Conservation (phyloP, 2,113 vertebrate species). For the Stegostoma tigrinum region DNA sequence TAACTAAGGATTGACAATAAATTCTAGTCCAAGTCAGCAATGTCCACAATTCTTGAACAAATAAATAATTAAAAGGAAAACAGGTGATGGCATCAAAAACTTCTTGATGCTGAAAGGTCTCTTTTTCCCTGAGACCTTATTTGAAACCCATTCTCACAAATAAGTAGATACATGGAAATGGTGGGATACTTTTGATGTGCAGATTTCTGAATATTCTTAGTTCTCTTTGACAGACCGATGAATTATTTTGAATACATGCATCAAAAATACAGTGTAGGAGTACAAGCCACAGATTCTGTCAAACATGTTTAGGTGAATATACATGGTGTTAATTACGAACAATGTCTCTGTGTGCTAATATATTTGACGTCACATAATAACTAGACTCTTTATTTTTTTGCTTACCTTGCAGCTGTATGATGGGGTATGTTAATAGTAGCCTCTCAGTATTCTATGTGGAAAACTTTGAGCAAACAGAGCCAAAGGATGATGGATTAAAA, state of each 20-base stretch:
- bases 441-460: conserved; percentile 59
- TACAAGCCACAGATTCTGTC: background rate
- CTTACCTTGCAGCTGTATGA: conserved; percentile 65
- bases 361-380: background rate
- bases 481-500: background rate
- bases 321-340: background rate
- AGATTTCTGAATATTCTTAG: background rate
- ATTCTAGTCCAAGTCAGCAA: too few relatives aligned
- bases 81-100: background rate
- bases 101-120: background rate
- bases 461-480: conserved; percentile 20
- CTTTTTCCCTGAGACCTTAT: background rate
- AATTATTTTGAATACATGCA: background rate
- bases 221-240: background rate
- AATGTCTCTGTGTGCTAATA: background rate
- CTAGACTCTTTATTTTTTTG: background rate
- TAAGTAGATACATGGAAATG: background rate
- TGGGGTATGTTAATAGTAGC: conserved; percentile 78
- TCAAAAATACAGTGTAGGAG: background rate
- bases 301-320: background rate
- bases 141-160: background rate
- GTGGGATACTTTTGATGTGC: background rate
- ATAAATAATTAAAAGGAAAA: too few relatives aligned
- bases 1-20: too few relatives aligned
- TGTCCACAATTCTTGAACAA: too few relatives aligned